Percentiles rank a stretch among this genome's conserved stretches.
Conservation (phyloP, 2,888 invertebrate genomes). For the Drymonia ruficornis region DNA sequence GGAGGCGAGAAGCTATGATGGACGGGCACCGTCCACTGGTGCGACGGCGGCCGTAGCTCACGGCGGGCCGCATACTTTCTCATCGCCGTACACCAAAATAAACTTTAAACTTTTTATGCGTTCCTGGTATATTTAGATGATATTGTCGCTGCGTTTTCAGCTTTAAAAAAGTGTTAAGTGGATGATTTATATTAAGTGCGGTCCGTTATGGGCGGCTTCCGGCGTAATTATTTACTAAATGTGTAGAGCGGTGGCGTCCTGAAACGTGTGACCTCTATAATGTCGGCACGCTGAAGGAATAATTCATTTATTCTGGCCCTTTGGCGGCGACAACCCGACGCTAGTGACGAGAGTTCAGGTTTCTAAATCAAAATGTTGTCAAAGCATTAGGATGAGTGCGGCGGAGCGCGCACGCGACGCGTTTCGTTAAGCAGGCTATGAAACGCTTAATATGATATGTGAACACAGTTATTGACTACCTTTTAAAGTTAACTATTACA, state of each 20-base stretch:
- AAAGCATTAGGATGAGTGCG: slow-evolving; percentile 11
- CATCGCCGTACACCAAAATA: slow-evolving; percentile 78
- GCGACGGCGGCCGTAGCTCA: slow-evolving; percentile 76
- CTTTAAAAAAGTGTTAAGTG: slow-evolving; percentile 79
- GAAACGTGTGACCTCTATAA: slow-evolving; percentile 54
- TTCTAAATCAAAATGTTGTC: slow-evolving; percentile 15
- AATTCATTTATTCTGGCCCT: slow-evolving; percentile 58
- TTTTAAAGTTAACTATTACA: neutral
- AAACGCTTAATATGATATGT: neutral
- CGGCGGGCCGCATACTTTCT: slow-evolving; percentile 75
- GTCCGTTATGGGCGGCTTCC: slow-evolving; percentile 74
- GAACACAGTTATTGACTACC: neutral
- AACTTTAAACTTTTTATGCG: slow-evolving; percentile 77
- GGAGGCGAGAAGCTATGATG: slow-evolving; percentile 68
- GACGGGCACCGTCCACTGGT: slow-evolving; percentile 68
- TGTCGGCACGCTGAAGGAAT: slow-evolving; percentile 57
- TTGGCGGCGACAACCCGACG: slow-evolving; percentile 45
- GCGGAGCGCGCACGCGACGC: slow-evolving; percentile 11
- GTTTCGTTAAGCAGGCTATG: slow-evolving; percentile 10
- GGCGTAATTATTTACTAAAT: slow-evolving; percentile 71
- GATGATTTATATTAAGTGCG: slow-evolving; percentile 82
- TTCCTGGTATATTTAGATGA: slow-evolving; percentile 77
- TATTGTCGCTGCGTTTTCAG: slow-evolving; percentile 69
- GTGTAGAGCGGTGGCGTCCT: slow-evolving; percentile 45
- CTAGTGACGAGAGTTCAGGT: slow-evolving; percentile 25